Evolutionary conservation across 2,113 vertebrate genomes (phyloP).

Genomic region (Melanotaenia duboulayi): DNA sequence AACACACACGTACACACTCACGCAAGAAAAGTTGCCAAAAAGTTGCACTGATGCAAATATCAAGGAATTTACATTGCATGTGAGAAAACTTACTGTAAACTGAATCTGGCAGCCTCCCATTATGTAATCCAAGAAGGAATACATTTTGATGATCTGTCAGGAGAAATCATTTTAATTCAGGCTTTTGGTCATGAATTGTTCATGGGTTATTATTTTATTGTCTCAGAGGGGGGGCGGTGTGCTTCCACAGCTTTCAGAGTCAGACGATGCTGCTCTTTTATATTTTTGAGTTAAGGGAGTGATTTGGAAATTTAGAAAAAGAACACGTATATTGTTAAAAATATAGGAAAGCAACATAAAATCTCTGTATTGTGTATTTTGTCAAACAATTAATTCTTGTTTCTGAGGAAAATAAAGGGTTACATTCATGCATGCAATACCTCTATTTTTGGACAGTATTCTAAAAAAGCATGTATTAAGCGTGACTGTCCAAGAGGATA

Average conservation of each 20-base stretch:
- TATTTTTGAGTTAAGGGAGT: not conserved
- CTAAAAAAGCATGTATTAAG: too few species aligned
- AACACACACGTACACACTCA: constrained; percentile 25
- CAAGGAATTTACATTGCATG: constrained; percentile 7
- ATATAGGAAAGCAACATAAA: not conserved
- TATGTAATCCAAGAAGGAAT: constrained; percentile 99
- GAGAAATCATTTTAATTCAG: constrained; percentile 35
- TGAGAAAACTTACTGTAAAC: constrained; percentile 92
- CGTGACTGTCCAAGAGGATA: too few species aligned
- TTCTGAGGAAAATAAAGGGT: not conserved
- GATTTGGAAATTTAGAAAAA: not conserved
- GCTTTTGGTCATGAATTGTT: constrained; percentile 13
- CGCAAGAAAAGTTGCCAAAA: constrained; percentile 12
- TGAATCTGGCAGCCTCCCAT: constrained; percentile 99
- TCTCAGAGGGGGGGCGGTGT: not conserved
- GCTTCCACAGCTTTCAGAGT: not conserved
- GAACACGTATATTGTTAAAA: not conserved
- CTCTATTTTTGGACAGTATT: too few species aligned
- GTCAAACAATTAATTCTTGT: not conserved
- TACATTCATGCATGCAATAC: too few species aligned
- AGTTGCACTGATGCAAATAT: constrained; percentile 29
- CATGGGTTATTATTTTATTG: not conserved
- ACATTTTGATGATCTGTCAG: constrained; percentile 97
- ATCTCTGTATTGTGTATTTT: not conserved
- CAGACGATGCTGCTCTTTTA: not conserved